Conservation (phyloP, 35 echinoderm and acorn worm species). For the Lytechinus pictus region DNA sequence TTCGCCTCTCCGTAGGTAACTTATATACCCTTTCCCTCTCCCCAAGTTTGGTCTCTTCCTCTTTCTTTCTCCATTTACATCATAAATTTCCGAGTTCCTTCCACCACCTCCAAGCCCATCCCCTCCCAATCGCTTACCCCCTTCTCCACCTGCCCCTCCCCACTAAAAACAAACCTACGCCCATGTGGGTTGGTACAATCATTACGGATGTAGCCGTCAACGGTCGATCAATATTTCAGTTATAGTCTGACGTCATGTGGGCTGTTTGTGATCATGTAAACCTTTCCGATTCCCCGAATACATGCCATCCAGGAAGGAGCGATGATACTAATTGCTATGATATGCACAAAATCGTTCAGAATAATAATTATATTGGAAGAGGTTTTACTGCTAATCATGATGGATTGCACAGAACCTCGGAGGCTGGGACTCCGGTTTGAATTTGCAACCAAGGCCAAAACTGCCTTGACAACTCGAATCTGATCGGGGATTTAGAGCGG, state of each 20-base stretch:
- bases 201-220: background rate
- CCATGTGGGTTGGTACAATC: background rate
- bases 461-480: background rate
- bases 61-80: no score
- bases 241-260: background rate
- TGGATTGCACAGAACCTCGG: background rate
- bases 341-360: background rate
- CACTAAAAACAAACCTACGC: no score
- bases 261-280: background rate
- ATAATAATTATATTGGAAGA: background rate
- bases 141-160: no score
- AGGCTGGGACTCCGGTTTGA: background rate
- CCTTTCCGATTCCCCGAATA: background rate
- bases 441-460: conserved; percentile 5
- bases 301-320: background rate
- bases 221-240: background rate
- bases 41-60: no score
- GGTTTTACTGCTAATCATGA: background rate
- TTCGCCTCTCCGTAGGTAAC: no score
- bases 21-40: no score
- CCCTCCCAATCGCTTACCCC: no score
- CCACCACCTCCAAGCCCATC: no score
- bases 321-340: conserved; percentile 3
- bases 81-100: no score
- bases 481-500: background rate